Base-by-base conservation (phyloP, 2,113 vertebrate genomes). In the Sturnira hondurensis region DNA sequence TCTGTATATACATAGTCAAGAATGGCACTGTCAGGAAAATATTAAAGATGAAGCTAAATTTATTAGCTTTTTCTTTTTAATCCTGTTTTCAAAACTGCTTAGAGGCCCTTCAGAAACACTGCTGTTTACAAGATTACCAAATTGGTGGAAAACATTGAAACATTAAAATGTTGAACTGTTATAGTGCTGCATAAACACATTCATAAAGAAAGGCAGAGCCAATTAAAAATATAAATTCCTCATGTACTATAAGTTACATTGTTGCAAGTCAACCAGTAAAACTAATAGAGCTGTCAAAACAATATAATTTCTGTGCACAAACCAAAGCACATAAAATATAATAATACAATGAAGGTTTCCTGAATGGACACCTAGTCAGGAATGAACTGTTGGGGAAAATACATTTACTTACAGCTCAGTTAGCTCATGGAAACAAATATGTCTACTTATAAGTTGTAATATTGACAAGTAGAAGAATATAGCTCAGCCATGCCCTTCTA, bases 221-320 rank as follows among this genome's bases (percentile, higher is more conserved):
- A 98, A 97, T 98, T 98, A 98, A 98, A 98, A 94, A 45, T 8
- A 5, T 85, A 76, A 98, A 97, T 71, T 94, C 41, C 24, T 97
- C 20, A 1, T 80, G 83, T 22, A 61, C 28, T 76, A 9, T 70
- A 97, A 96, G 88, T 96, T 92, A 96, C 98, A 97, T 89, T 54
- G 67, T 65, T 97, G 13, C 22, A 94, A 97, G 87, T 50, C 45
- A 85, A 83, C 50, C 92, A 97, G 56, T 22, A 96, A 97, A 98
- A 97, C 89, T 97, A 98, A 92, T 97, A 97, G 58, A 97, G 14
- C 81, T 89, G 50, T 95, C 94, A 98, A 94, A 95, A 76, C 45
- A 97, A 84, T 92, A 94, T 97, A 96, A 97, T 97, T 98, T 96
- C 89, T 63, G 41, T 96, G 38, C 63, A 87, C 67, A 96, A 97